Evolutionary conservation across 2,113 vertebrate species (phyloP).

Genomic region (Poicephalus gulielmi): DNA sequence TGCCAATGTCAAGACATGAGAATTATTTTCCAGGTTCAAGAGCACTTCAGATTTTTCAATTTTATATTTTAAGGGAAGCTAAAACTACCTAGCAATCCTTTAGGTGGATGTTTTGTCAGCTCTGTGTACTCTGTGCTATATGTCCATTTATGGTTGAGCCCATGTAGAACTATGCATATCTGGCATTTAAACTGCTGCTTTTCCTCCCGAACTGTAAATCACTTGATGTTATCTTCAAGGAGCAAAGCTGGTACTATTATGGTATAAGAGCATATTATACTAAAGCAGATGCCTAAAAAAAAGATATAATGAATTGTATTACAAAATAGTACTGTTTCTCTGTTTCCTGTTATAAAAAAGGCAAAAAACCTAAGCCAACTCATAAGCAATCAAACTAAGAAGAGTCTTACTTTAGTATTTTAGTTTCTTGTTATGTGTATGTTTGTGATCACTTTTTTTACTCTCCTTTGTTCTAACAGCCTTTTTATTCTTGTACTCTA

Average conservation of each 20-base stretch:
- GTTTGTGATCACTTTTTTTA: not conserved
- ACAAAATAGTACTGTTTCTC: not conserved
- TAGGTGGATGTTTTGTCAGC: not conserved
- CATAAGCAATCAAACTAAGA: not conserved
- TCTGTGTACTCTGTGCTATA: not conserved
- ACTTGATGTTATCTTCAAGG: not conserved
- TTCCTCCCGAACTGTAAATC: not conserved
- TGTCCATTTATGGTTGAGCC: not conserved
- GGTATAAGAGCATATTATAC: not conserved
- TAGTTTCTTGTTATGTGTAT: not conserved
- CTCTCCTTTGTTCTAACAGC: not conserved
- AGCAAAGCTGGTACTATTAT: not conserved
- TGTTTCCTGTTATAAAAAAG: not conserved
- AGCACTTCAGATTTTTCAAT: not conserved
- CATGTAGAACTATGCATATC: not conserved
- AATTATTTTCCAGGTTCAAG: not conserved
- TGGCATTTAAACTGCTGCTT: not conserved
- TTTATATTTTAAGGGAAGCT: not conserved
- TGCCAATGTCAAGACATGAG: not conserved
- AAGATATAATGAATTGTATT: not conserved
- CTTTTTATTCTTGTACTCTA: slow-evolving; percentile 56
- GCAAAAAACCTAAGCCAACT: not conserved
- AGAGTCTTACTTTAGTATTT: not conserved
- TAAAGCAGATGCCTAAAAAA: not conserved
- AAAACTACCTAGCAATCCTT: not conserved